Evolutionary conservation across 2,113 vertebrate species (phyloP).

Genomic region (Ahaetulla prasina): DNA sequence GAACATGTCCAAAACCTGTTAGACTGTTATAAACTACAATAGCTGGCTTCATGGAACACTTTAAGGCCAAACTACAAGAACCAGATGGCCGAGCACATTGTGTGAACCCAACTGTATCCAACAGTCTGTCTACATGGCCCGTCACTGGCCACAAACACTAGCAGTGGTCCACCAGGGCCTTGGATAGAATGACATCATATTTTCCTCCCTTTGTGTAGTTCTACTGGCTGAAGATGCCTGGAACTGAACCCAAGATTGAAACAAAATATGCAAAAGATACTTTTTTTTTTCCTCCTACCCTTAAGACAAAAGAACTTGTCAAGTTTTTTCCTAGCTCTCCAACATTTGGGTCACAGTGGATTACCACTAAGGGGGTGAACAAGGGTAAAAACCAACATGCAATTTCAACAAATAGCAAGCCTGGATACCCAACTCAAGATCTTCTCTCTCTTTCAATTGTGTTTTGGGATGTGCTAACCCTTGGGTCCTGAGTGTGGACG

Average conservation of each 20-base stretch:
- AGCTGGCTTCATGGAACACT: not conserved
- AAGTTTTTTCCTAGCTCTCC: too few species aligned
- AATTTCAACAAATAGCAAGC: constrained; percentile 12
- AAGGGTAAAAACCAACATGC: too few species aligned
- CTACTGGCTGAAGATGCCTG: not conserved
- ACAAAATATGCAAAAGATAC: not conserved
- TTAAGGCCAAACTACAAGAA: not conserved
- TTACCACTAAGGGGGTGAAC: not conserved
- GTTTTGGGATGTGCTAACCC: not conserved
- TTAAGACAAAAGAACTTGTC: not conserved
- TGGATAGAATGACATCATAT: not conserved
- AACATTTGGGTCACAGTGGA: not conserved
- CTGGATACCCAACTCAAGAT: not conserved
- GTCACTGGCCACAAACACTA: not conserved
- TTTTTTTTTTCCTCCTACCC: too few species aligned
- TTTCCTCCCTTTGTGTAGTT: not conserved
- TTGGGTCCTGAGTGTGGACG: too few species aligned
- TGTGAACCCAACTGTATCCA: not conserved
- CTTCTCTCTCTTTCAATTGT: not conserved
- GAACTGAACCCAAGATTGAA: not conserved
- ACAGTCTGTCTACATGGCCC: not conserved
- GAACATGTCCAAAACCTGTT: not conserved
- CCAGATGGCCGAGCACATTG: not conserved
- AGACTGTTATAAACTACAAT: not conserved
- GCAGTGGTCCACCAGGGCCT: not conserved